Percentiles rank a stretch among this genome's conserved stretches.
phyloP scores from a whole-genome alignment of 2,113 vertebrate genomes.

The Dasyornis broadbenti region DNA sequence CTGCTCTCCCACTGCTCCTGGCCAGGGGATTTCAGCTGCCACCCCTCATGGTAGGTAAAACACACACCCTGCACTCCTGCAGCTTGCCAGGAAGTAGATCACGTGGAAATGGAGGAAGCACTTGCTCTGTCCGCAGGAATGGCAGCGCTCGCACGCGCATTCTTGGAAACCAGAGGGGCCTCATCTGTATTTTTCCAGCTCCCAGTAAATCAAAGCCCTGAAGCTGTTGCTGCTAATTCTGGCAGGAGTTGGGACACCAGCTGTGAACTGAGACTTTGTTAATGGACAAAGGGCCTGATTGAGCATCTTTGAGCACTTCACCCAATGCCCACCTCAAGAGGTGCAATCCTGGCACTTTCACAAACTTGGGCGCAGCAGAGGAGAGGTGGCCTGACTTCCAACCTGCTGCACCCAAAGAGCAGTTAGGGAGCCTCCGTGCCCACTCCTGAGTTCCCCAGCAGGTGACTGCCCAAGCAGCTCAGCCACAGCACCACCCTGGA shows the following conservation, averaged over 20 bases:
- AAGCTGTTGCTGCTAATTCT: slow-evolving; percentile 56
- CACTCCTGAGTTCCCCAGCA: not conserved
- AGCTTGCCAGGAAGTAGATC: not conserved
- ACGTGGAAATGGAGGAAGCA: not conserved
- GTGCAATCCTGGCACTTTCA: not conserved
- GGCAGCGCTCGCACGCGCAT: not conserved
- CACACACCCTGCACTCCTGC: accelerated
- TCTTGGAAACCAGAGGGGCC: not conserved
- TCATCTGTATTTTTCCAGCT: slow-evolving; percentile 45
- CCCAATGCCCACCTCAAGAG: not conserved
- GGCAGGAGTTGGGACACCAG: slow-evolving; percentile 51
- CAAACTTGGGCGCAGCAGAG: not conserved
- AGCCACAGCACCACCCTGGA: not conserved
- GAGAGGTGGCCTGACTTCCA: not conserved
- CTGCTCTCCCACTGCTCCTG: not conserved
- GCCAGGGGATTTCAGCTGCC: not conserved
- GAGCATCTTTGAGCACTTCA: not conserved
- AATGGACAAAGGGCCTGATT: not conserved
- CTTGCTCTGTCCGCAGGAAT: not conserved
- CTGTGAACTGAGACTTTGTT: slow-evolving; percentile 12
- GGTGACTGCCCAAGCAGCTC: not conserved
- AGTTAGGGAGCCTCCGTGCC: accelerated
- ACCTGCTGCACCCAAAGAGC: not conserved
- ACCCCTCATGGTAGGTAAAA: not conserved
- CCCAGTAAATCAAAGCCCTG: slow-evolving; percentile 49